These are phyloP conservation scores for Napeogenes inachia DNA, from an alignment of 2,888 invertebrate genomes.

Conservation along the genomic window DNA sequence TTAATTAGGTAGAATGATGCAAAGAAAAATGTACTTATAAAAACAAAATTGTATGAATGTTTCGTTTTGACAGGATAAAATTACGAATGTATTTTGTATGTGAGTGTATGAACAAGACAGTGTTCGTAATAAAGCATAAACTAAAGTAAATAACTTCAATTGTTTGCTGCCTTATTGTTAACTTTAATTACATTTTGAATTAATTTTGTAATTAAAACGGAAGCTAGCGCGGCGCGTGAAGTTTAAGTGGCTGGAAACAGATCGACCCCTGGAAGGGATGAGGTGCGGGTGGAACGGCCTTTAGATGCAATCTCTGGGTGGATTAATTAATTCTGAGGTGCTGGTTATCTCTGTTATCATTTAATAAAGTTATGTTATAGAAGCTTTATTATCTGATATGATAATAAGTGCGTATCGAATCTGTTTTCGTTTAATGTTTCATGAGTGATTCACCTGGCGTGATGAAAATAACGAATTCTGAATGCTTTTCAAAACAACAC, in stretches of 20 bases:
- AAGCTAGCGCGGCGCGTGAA: constrained; percentile 78
- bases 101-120: constrained; percentile 43
- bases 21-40: background rate
- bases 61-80: constrained; percentile 2
- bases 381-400: constrained; percentile 19
- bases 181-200: constrained; percentile 80
- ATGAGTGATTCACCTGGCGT: constrained; percentile 73
- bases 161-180: constrained; percentile 79
- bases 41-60: background rate
- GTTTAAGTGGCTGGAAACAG: constrained; percentile 78
- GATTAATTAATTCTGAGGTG: constrained; percentile 78
- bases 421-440: constrained; percentile 63
- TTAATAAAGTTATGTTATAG: constrained; percentile 72
- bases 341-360: constrained; percentile 75
- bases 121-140: constrained; percentile 59
- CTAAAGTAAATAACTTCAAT: constrained; percentile 79
- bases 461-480: constrained; percentile 76
- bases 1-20: no score
- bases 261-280: constrained; percentile 57
- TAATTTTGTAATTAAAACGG: constrained; percentile 80
- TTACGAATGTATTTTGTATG: constrained; percentile 32
- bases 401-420: constrained; percentile 20
- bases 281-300: constrained; percentile 39
- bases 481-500: constrained; percentile 77
- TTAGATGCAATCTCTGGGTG: constrained; percentile 78